These are phyloP conservation scores for Epinotia brunnichana DNA, from an alignment of 2,888 invertebrate species.

Conservation along the genomic window DNA sequence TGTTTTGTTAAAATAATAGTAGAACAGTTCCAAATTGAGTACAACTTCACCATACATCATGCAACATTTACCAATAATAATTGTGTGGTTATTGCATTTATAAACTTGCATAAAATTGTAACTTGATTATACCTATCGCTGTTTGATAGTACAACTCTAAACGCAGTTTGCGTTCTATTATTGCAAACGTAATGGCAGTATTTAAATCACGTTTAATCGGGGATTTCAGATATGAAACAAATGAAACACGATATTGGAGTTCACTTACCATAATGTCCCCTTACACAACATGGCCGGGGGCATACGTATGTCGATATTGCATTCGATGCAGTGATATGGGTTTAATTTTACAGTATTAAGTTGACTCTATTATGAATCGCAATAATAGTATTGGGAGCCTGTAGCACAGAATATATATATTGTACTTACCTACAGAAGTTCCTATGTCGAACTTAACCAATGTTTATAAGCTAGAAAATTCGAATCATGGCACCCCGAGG, in stretches of 20 bases:
- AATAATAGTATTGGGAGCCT: background rate
- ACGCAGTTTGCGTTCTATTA: background rate
- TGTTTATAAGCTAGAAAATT: too few species aligned
- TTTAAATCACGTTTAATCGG: slow-evolving; percentile 2
- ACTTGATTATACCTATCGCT: too few species aligned
- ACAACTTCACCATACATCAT: background rate
- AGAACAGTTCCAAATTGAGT: background rate
- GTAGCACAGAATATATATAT: too few species aligned
- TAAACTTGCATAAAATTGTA: background rate
- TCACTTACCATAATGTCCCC: background rate
- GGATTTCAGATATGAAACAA: background rate
- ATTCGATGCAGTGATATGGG: background rate
- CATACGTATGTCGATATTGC: background rate
- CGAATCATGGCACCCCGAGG: too few species aligned
- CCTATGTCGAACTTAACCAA: too few species aligned
- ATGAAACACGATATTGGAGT: background rate
- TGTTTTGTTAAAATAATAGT: background rate
- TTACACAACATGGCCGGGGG: background rate
- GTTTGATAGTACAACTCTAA: background rate
- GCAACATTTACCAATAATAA: background rate
- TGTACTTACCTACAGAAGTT: too few species aligned
- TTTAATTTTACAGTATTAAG: background rate
- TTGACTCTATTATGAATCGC: background rate
- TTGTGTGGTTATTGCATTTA: background rate
- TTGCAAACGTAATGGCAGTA: background rate